Conservation (phyloP, 2,888 invertebrate species). For the Melipona bicolor region DNA sequence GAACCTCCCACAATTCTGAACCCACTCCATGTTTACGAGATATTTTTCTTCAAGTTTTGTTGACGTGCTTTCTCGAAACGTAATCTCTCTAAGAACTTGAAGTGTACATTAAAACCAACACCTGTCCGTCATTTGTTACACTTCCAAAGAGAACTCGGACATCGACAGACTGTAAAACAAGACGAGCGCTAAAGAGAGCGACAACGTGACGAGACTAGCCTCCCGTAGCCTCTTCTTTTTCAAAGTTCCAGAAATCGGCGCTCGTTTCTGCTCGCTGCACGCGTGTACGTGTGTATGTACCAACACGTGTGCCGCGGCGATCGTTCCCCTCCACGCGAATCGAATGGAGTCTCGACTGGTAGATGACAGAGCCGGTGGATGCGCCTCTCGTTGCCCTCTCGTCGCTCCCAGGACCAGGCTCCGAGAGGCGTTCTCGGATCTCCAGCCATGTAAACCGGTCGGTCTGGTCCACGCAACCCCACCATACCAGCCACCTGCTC, state of each 20-base stretch:
- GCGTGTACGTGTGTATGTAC: slow-evolving; percentile 40
- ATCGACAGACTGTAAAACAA: too few relatives aligned
- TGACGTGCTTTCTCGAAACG: too few relatives aligned
- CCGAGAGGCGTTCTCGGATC: slow-evolving; percentile 77
- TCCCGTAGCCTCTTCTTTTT: slow-evolving; percentile 13
- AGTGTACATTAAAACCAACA: too few relatives aligned
- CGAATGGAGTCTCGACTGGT: slow-evolving; percentile 36
- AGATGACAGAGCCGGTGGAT: slow-evolving; percentile 36
- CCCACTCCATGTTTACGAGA: too few relatives aligned
- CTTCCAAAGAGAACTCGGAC: too few relatives aligned
- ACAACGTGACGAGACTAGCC: too few relatives aligned
- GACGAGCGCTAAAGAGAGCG: too few relatives aligned
- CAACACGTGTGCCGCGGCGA: slow-evolving; percentile 34
- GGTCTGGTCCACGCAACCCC: slow-evolving; percentile 80
- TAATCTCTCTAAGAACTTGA: too few relatives aligned
- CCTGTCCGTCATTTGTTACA: too few relatives aligned
- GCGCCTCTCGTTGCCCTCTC: slow-evolving; percentile 44
- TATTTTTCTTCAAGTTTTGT: too few relatives aligned
- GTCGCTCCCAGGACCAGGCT: slow-evolving; percentile 60
- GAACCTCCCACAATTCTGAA: too few relatives aligned
- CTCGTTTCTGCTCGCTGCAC: slow-evolving; percentile 42
- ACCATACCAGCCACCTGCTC: slow-evolving; percentile 80
- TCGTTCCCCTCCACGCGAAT: slow-evolving; percentile 31
- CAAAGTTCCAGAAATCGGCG: slow-evolving; percentile 28
- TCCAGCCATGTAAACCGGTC: slow-evolving; percentile 82